Evolutionary conservation across 2,888 invertebrate genomes (phyloP).

Genomic region (Entomobrya proxima): DNA sequence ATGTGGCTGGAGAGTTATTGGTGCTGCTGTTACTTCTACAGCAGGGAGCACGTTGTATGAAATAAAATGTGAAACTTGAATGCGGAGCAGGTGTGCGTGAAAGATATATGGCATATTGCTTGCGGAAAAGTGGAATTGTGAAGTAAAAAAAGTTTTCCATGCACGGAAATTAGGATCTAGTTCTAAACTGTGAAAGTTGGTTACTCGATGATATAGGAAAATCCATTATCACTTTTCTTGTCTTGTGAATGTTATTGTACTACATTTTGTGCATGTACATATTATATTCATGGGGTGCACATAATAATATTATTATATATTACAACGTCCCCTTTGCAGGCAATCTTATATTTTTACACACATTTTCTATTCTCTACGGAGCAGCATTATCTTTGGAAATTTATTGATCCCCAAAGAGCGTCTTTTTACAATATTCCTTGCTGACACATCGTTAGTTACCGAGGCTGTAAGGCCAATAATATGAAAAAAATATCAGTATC

Average conservation of each 20-base stretch:
- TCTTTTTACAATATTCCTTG: slow-evolving; percentile 58
- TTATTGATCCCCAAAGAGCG: slow-evolving; percentile 63
- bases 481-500: slow-evolving; percentile 9
- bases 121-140: slow-evolving; percentile 66
- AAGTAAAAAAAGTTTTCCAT: slow-evolving; percentile 57
- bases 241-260: slow-evolving; percentile 55
- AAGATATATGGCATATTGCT: slow-evolving; percentile 68
- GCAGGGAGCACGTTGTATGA: slow-evolving; percentile 32
- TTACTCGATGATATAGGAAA: slow-evolving; percentile 52
- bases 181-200: slow-evolving; percentile 57
- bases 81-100: slow-evolving; percentile 68
- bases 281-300: slow-evolving; percentile 15
- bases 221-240: slow-evolving; percentile 65
- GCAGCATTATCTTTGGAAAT: slow-evolving; percentile 63
- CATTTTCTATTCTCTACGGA: slow-evolving; percentile 40
- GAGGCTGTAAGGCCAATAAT: slow-evolving; percentile 54
- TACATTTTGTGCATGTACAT: slow-evolving; percentile 35
- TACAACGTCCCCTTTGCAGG: background rate
- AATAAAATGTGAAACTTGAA: slow-evolving; percentile 67
- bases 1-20: background rate
- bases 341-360: slow-evolving; percentile 56
- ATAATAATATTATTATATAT: slow-evolving; percentile 3
- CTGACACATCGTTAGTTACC: slow-evolving; percentile 67
- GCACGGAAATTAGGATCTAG: slow-evolving; percentile 65
- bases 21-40: background rate